Percentiles rank a stretch among this genome's conserved stretches.
Conservation (phyloP, 2,888 invertebrate species). For the Leptinotarsa peninsularis region DNA sequence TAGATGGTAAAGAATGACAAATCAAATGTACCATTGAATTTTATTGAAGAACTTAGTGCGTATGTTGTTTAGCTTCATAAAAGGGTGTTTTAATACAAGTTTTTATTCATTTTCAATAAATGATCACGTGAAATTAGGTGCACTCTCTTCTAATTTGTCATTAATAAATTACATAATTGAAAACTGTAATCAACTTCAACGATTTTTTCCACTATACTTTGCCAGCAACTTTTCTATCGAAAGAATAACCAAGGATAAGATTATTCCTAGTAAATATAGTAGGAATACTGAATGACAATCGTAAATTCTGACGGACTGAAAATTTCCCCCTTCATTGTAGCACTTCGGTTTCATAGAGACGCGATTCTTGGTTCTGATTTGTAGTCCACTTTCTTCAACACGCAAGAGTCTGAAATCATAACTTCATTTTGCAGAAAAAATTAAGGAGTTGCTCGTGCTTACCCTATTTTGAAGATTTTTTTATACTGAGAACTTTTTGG, state of each 20-base stretch:
- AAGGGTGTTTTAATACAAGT: too few species aligned
- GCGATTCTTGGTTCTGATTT: conserved; percentile 48
- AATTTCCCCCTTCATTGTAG: conserved; percentile 53
- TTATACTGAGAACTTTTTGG: conserved; percentile 55
- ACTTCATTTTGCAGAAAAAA: background rate
- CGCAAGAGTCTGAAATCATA: conserved; percentile 50
- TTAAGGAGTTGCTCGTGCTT: conserved; percentile 32
- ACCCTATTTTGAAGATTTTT: conserved; percentile 56
- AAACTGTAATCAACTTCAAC: background rate
- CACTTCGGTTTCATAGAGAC: conserved; percentile 53
- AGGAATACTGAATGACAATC: conserved; percentile 55
- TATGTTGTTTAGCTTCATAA: too few species aligned
- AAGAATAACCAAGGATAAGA: conserved; percentile 45
- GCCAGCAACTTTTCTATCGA: conserved; percentile 38
- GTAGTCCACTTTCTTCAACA: conserved; percentile 54
- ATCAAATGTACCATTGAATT: too few species aligned
- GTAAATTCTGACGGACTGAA: conserved; percentile 55
- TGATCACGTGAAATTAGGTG: too few species aligned
- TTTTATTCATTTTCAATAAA: too few species aligned
- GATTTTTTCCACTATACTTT: background rate
- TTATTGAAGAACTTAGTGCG: too few species aligned
- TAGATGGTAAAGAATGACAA: too few species aligned
- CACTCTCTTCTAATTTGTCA: too few species aligned
- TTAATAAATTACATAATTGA: too few species aligned
- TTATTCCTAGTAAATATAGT: conserved; percentile 51